Conservation (phyloP, 2,888 invertebrate genomes). For the Diaprepes abbreviatus region DNA sequence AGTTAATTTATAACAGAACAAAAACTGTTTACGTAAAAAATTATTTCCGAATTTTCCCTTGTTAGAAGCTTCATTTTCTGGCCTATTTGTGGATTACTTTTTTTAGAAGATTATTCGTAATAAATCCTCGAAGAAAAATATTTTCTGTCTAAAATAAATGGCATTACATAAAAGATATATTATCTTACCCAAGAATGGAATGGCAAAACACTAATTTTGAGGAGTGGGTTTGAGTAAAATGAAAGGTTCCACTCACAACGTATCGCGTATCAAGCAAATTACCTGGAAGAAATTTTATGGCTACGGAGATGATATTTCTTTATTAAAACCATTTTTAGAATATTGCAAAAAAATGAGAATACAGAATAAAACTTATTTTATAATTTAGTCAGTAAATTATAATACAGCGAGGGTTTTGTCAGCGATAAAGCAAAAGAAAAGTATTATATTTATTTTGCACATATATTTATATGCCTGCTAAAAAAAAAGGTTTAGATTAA, state of each 20-base stretch:
- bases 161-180: slow-evolving; percentile 38
- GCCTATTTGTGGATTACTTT: slow-evolving; percentile 25
- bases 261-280: slow-evolving; percentile 34
- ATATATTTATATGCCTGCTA: too few relatives aligned
- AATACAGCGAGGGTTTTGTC: too few relatives aligned
- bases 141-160: slow-evolving; percentile 32
- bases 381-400: background rate
- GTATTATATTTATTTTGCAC: too few relatives aligned
- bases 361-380: background rate
- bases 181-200: slow-evolving; percentile 32
- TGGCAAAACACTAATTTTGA: slow-evolving; percentile 41
- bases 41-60: slow-evolving; percentile 9
- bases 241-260: slow-evolving; percentile 35
- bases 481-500: too few relatives aligned
- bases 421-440: too few relatives aligned
- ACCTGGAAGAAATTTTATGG: slow-evolving; percentile 29
- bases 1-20: background rate
- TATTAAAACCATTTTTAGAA: slow-evolving; percentile 25
- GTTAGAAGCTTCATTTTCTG: slow-evolving; percentile 19
- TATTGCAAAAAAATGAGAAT: slow-evolving; percentile 10
- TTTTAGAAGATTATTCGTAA: slow-evolving; percentile 28
- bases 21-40: slow-evolving; percentile 5
- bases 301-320: slow-evolving; percentile 21
- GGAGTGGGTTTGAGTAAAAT: slow-evolving; percentile 31
- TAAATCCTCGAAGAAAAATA: slow-evolving; percentile 33